Base-by-base conservation (phyloP, 2,113 vertebrate genomes). In the Cromileptes altivelis region DNA sequence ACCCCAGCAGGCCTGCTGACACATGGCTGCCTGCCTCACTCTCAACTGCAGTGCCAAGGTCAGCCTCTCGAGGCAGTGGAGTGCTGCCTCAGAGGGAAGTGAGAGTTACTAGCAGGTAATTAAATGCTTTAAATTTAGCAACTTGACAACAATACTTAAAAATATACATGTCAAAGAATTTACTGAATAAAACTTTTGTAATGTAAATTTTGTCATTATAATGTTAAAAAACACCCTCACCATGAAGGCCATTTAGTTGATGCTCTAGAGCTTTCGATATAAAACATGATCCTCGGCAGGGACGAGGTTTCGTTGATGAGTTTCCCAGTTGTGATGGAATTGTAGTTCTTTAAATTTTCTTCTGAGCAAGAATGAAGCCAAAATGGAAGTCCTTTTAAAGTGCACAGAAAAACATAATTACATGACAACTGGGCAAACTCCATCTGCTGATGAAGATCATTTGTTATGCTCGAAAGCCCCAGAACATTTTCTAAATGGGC, bases 31-130 rank as follows among this genome's bases (percentile, higher is more conserved):
- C 63, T 25, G 60, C 73, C 77, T 78, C 18, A n/a, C 33, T 77
- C 79, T 37, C 72, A 42, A 70, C 78, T 58, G 80, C 74, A n/a
- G 80, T 1, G 33, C 45, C 70, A 62, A 86, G 85, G 87, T 86
- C 77, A 79, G 65, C 65, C 77, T 62, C 79, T 37, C 1, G 9
- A 50, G 78, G 70, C 70, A 8, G 53, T 9, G 74, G 45, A 25
- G 45, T 8, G 7, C 40, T 9, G 73, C 45, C 47, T 57, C 12
- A 0, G 60, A 61, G 57, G 77, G 57, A 75, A 14, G 47, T 0
- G 55, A 23, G 6, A 7, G 33, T 25, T 25, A 70, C 13, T 37
- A n/a, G 69, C 42, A 15, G 74, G 18, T 18, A 18, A 21, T 60
- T 33, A 53, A 12, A 58, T 5, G 2, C 30, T 30, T 30, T 50